Base-by-base conservation (phyloP, 2,888 invertebrate species). In the Nemapogon koenigi region DNA sequence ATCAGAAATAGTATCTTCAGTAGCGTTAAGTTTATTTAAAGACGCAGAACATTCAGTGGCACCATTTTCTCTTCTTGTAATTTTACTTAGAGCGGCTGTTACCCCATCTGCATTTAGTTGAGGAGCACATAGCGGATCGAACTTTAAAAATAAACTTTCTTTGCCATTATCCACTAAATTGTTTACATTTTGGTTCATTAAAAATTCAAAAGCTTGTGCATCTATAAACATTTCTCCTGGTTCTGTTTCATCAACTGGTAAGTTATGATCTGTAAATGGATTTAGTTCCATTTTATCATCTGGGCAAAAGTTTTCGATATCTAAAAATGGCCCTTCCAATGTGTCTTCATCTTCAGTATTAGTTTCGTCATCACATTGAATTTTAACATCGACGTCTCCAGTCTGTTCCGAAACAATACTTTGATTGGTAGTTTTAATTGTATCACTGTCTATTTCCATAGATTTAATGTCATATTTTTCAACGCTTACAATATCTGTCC, bases 281-380 rank as follows among this genome's bases (percentile, higher is more conserved):
- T 42, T 49, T 66, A 62, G n/a, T 3, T 6, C 14, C 4, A 22
- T 19, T 10, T 60, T 53, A 32, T 28, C 37, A 8, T 55, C 54
- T 30, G 45, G 42, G 7, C 55, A 45, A 39, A 22, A 26, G 16
- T 70, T 65, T n/a, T 67, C 66, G 8, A 47, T 48, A 51, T 75
- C 75, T 4, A 75, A 47, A 43, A 75, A 73, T 11, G 76, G 75
- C 7, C 73, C 76, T 52, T 76, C 76, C 30, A 65, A 46, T 4
- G 76, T 78, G 44, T 78, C 76, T 52, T 76, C 76, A 43, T 73
- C 71, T 55, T 78, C 76, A 11, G 76, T 76, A 37, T 66, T 53
- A 3, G 68, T 44, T 52, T 73, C 71, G 38, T 45, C 49, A 2
- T 59, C 47, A n/a, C 67, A 64, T n/a, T 29, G 17, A 45, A 67